A percentile compares a stretch with the other conserved stretches of the same genome.
phyloP scores from a whole-genome alignment of 2,888 invertebrate species.

The Drepana falcataria region DNA sequence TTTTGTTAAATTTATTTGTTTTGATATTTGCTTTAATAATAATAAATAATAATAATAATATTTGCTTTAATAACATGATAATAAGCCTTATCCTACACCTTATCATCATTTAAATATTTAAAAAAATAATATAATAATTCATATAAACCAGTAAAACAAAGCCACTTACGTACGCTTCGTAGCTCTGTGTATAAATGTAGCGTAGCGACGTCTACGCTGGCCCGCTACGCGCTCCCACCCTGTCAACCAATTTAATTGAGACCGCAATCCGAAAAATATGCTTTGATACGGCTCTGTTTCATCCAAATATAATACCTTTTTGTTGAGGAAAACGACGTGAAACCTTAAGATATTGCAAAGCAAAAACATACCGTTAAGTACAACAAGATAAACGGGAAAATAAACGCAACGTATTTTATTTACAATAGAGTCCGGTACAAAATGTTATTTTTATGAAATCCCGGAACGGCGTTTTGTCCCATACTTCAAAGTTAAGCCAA shows the following conservation, averaged over 20 bases:
- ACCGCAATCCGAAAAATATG: conserved; percentile 30
- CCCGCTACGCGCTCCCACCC: conserved; percentile 42
- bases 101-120: background rate
- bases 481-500: conserved; percentile 75
- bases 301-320: background rate
- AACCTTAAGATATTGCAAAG: background rate
- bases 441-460: conserved; percentile 54
- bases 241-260: conserved; percentile 37
- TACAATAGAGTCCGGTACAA: conserved; percentile 10
- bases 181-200: conserved; percentile 32
- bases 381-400: background rate
- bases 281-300: conserved; percentile 9
- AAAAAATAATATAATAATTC: background rate
- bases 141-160: background rate
- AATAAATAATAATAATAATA: too few relatives aligned
- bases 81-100: too few relatives aligned
- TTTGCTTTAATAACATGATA: too few relatives aligned
- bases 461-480: conserved; percentile 39
- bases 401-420: background rate
- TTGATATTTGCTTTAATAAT: too few relatives aligned
- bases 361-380: background rate
- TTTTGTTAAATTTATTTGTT: too few relatives aligned
- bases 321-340: background rate
- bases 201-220: conserved; percentile 43
- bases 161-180: conserved; percentile 13